phyloP scores from a whole-genome alignment of 2,113 vertebrate species.

The Takifugu bimaculatus region DNA sequence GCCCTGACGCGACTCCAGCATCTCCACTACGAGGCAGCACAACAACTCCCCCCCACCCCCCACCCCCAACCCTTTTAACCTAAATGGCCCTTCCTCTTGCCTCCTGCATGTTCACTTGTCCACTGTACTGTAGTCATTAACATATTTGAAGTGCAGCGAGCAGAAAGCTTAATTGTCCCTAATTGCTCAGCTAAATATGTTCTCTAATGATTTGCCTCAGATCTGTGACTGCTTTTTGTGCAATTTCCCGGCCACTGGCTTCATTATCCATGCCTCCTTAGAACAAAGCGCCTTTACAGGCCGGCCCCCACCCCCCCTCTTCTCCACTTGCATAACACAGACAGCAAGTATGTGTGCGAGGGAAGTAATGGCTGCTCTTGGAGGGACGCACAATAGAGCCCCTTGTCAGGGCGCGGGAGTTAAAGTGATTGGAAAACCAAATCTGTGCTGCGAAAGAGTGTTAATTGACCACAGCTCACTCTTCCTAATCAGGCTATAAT shows the following conservation, averaged over 20 bases:
- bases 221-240: slow-evolving; percentile 82
- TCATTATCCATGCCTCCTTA: slow-evolving; percentile 80
- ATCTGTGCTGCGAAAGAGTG: slow-evolving; percentile 74
- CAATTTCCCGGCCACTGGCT: slow-evolving; percentile 83
- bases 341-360: slow-evolving; percentile 68
- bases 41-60: slow-evolving; percentile 38
- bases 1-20: slow-evolving; percentile 48
- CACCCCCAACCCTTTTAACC: slow-evolving; percentile 72
- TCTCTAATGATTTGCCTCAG: slow-evolving; percentile 82
- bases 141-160: slow-evolving; percentile 84
- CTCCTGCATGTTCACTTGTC: slow-evolving; percentile 75
- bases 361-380: slow-evolving; percentile 67
- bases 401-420: slow-evolving; percentile 74
- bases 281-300: slow-evolving; percentile 83
- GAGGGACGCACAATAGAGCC: slow-evolving; percentile 71
- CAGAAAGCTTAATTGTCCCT: slow-evolving; percentile 91
- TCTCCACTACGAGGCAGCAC: slow-evolving; percentile 58
- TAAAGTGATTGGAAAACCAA: slow-evolving; percentile 82
- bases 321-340: slow-evolving; percentile 61
- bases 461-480: slow-evolving; percentile 78
- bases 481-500: slow-evolving; percentile 70
- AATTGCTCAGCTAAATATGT: slow-evolving; percentile 88
- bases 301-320: slow-evolving; percentile 27
- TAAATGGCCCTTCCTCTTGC: slow-evolving; percentile 74
- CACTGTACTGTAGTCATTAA: slow-evolving; percentile 81